A percentile compares a stretch with the other conserved stretches of the same genome.
phyloP scores from a whole-genome alignment of 2,113 vertebrate genomes.

The Manacus vitellinus region DNA sequence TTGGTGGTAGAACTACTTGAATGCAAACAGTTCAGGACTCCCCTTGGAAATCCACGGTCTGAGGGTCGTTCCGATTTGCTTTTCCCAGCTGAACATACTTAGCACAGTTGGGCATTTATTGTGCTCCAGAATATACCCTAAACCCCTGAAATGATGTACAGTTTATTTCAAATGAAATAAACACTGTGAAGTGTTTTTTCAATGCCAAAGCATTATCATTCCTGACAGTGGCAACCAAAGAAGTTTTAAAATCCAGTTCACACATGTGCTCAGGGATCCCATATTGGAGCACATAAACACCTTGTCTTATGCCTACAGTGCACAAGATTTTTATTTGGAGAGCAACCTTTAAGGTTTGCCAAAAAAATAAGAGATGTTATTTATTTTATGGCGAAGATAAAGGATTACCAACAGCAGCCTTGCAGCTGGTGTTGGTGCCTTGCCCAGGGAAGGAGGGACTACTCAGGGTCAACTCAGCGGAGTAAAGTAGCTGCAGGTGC shows the following conservation, averaged over 20 bases:
- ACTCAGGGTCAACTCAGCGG: background rate
- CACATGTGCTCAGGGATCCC: rapidly evolving
- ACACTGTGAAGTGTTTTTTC: background rate
- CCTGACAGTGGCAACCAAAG: background rate
- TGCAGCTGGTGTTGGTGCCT: background rate
- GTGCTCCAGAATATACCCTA: background rate
- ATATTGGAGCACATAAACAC: background rate
- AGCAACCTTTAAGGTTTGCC: background rate
- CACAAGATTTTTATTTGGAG: background rate
- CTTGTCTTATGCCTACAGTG: background rate
- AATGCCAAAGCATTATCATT: rapidly evolving
- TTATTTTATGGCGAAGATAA: background rate
- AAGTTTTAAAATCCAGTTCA: background rate
- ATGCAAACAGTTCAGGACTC: background rate
- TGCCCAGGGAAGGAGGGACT: rapidly evolving
- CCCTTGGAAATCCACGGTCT: background rate
- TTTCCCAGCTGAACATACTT: background rate
- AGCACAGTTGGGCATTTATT: background rate
- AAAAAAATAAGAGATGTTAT: background rate
- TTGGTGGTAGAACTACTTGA: rapidly evolving
- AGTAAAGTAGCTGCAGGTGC: background rate
- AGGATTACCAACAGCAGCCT: background rate
- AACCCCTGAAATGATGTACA: background rate
- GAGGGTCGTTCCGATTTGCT: background rate
- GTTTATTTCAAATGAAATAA: background rate